Conservation (phyloP, 2,113 vertebrate species). For the Rhea americana region DNA sequence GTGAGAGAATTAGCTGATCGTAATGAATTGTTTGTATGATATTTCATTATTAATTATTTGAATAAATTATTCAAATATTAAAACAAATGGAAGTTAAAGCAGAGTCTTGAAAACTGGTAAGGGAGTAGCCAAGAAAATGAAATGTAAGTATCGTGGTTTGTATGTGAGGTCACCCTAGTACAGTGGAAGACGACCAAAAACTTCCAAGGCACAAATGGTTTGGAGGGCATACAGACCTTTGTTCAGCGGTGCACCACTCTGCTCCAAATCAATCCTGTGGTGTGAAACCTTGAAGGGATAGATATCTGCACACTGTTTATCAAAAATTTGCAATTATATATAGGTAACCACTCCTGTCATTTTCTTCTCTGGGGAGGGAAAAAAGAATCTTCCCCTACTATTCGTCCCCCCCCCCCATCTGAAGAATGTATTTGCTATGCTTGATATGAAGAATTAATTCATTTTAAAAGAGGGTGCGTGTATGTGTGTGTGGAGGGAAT, state of each 20-base stretch:
- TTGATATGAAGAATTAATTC: not conserved
- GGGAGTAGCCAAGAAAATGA: not conserved
- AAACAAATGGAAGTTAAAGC: not conserved
- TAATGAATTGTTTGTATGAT: not conserved
- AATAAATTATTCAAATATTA: not conserved
- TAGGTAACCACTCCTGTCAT: not conserved
- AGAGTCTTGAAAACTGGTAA: not conserved
- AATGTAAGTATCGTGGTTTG: not conserved
- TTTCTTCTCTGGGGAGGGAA: not conserved
- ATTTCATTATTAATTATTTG: not conserved
- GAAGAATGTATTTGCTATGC: not conserved
- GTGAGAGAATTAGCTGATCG: not conserved
- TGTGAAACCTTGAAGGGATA: not conserved
- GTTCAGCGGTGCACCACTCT: rapidly evolving
- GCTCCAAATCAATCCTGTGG: not conserved
- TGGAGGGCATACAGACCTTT: not conserved
- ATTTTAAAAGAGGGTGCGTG: not conserved
- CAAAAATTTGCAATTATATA: too few species aligned
- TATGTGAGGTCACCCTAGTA: not conserved
- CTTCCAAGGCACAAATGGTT: not conserved
- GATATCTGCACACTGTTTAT: too few species aligned
- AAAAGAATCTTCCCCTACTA: not conserved
- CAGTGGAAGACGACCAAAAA: not conserved
- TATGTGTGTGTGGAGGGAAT: too few species aligned
- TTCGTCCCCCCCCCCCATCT: not conserved